A percentile compares a stretch with the other conserved stretches of the same genome.
These are phyloP conservation scores for Falco peregrinus DNA, from an alignment of 2,797 vertebrate genomes.

Conservation along the genomic window DNA sequence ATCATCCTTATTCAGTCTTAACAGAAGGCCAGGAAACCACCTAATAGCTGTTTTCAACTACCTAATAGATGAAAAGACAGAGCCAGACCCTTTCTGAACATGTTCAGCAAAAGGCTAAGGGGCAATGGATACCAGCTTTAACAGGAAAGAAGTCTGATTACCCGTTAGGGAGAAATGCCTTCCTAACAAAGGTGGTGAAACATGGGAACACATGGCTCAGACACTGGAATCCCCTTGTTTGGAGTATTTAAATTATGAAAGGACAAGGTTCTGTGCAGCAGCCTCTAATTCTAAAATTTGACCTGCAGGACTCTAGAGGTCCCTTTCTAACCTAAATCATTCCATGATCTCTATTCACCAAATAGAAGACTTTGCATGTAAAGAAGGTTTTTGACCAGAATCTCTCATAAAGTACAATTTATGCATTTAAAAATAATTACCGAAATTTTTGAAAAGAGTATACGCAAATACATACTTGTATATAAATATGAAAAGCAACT, in stretches of 20 bases:
- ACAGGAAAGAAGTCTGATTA: neutral
- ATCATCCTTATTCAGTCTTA: neutral
- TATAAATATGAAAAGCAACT: neutral
- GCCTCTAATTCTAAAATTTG: neutral
- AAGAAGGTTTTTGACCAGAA: neutral
- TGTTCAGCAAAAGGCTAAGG: neutral
- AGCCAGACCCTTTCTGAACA: neutral
- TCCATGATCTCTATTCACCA: neutral
- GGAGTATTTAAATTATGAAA: neutral
- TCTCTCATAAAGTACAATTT: neutral
- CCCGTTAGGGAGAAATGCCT: neutral
- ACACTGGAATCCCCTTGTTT: neutral
- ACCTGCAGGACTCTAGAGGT: neutral
- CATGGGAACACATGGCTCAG: neutral
- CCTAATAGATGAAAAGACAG: neutral
- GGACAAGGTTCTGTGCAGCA: neutral
- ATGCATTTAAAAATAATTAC: neutral
- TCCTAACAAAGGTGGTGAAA: neutral
- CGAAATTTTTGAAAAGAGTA: neutral
- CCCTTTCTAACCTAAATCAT: neutral
- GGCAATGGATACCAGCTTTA: neutral
- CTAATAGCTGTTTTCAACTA: neutral
- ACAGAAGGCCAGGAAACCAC: neutral
- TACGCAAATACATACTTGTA: neutral
- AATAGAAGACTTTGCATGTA: neutral